Base-by-base conservation (phyloP, 2,797 vertebrate species). In the Hozukius guyotensis region DNA sequence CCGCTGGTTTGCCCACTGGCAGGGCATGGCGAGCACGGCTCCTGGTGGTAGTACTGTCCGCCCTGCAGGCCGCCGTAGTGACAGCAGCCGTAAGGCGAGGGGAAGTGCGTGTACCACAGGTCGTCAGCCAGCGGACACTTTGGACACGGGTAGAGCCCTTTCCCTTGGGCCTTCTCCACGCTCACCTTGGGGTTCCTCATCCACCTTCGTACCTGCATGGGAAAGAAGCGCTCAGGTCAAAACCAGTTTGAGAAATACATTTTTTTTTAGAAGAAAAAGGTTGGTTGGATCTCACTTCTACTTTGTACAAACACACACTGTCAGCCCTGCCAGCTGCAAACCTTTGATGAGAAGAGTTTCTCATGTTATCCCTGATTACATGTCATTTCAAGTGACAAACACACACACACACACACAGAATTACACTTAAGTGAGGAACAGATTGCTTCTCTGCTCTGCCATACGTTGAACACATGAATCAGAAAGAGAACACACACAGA, bases 151-250 rank as follows among this genome's bases (percentile, higher is more conserved):
- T 97, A 96, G 82, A 96, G 94, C 3, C 90, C 90, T 88, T 97
- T 91, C 2, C 95, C 95, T 70, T 97, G 96, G 60, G 90, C 73
- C 88, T 98, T 98, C 89, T 99, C 98, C 88, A 95, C 93, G 2
- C 92, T 97, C 79, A 98, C 97, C 94, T 98, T 97, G 0, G 98
- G 97, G 84, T 96, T 99, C 75, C 97, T 96, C 95, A 99, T 99
- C 98, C 98, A 99, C 91, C 97, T 93, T 71, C 98, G 96, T 78
- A 99, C 98, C 98, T 99, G 76, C 55, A 1, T 0, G 2, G 11
- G 38, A 59, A 46, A 75, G 10, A 52, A 9, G 8, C 0, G 5
- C 10, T 31, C 0, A 11, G 16, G 31, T 76, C 56, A 74, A 24
- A 42, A 72, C 1, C 20, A 11, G 20, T 18, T 53, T 25, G 22